These are phyloP conservation scores for Amphibalanus amphitrite DNA, from an alignment of 1,140 invertebrate genomes.

Conservation along the genomic window DNA sequence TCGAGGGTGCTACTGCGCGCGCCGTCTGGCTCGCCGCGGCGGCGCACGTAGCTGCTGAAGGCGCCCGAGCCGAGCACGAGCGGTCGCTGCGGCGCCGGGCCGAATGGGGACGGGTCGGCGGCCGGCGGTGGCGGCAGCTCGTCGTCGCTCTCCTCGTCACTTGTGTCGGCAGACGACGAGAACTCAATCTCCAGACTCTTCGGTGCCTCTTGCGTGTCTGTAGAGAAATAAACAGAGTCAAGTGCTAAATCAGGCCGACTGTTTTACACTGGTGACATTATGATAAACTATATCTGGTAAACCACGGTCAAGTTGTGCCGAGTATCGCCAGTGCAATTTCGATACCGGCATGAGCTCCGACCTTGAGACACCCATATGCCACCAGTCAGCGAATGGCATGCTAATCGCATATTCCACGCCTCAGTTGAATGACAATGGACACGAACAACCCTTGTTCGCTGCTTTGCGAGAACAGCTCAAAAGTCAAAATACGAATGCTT, in stretches of 20 bases:
- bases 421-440: too few species aligned
- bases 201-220: slow-evolving; percentile 83
- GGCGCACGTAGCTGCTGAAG: slow-evolving; percentile 69
- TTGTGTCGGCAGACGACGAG: slow-evolving; percentile 19
- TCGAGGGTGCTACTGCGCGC: slow-evolving; percentile 30
- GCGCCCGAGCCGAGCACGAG: slow-evolving; percentile 36
- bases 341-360: too few species aligned
- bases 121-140: slow-evolving; percentile 19
- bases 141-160: slow-evolving; percentile 23
- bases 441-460: too few species aligned
- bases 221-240: slow-evolving; percentile 16
- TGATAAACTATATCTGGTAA: too few species aligned
- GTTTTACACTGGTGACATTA: too few species aligned
- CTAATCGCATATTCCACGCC: too few species aligned
- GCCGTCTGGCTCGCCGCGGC: slow-evolving; percentile 77
- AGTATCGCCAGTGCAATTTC: too few species aligned
- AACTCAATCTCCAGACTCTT: slow-evolving; percentile 59
- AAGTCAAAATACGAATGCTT: too few species aligned
- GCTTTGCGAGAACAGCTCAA: too few species aligned
- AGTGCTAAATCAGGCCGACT: background rate
- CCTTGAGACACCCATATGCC: too few species aligned
- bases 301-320: too few species aligned
- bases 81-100: slow-evolving; percentile 17
- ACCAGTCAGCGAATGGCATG: too few species aligned
- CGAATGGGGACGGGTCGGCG: slow-evolving; percentile 23